phyloP scores from a whole-genome alignment of 2,888 invertebrate genomes.

The Cryptocephalus primarius region DNA sequence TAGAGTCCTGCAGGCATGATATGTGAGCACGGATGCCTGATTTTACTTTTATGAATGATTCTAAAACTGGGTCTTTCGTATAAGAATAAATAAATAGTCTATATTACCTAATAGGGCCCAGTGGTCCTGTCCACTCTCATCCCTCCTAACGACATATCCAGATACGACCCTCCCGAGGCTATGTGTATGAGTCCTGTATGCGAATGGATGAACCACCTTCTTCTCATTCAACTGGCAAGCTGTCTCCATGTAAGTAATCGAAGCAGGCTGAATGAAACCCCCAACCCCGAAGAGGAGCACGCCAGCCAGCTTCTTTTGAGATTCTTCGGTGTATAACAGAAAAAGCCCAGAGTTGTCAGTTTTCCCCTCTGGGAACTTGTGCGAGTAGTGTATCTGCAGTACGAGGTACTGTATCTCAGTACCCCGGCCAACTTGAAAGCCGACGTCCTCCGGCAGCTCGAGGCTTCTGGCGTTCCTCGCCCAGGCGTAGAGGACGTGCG shows the following conservation, averaged over 20 bases:
- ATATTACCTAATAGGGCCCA: slow-evolving; percentile 57
- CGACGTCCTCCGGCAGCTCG: slow-evolving; percentile 73
- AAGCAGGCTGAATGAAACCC: slow-evolving; percentile 62
- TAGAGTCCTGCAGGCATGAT: no score
- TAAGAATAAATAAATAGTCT: no score
- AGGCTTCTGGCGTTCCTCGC: slow-evolving; percentile 82
- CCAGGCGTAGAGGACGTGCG: slow-evolving; percentile 89
- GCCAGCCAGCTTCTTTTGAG: slow-evolving; percentile 77
- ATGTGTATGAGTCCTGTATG: slow-evolving; percentile 92
- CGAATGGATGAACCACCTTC: slow-evolving; percentile 86
- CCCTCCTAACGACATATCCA: slow-evolving; percentile 63
- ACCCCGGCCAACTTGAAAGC: slow-evolving; percentile 80
- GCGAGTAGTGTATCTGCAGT: slow-evolving; percentile 61
- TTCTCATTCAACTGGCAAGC: slow-evolving; percentile 72
- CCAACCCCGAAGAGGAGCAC: slow-evolving; percentile 82
- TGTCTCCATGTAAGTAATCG: slow-evolving; percentile 79
- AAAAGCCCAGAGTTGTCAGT: slow-evolving; percentile 79
- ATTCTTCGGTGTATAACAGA: slow-evolving; percentile 63
- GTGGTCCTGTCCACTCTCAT: slow-evolving; percentile 45
- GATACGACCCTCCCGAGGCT: slow-evolving; percentile 63
- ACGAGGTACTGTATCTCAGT: slow-evolving; percentile 82
- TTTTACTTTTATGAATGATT: no score
- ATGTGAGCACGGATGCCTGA: no score
- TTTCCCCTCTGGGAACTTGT: slow-evolving; percentile 51
- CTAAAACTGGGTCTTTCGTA: no score